Evolutionary conservation across 1,140 invertebrate genomes (phyloP), one percentile per base, ranked within the genome.

Genomic region (Drosophila lowei): DNA sequence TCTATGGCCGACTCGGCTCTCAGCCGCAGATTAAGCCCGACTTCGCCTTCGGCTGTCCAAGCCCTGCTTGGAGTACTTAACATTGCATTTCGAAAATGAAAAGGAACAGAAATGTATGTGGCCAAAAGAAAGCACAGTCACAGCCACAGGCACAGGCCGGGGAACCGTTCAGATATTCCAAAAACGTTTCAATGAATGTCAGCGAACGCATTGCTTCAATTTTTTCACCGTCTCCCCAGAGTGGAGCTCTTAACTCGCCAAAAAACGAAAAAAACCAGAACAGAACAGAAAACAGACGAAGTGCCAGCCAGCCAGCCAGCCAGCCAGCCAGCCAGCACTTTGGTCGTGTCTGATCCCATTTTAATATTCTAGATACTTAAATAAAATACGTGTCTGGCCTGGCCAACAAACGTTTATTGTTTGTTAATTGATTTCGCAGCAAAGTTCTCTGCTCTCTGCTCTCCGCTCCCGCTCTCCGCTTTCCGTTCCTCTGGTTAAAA

Each of bases 281-380:
- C 23, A 23, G 23, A 11, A 38, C 34, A 5, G 9, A 34, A 34
- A 34, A 34, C 9, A 34, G 30, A 34, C 30, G 9, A 34, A 34
- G 34, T 18, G 18, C 18, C 18, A 34, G 30, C 9, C 30, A 34
- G 30, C 30, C 30, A 38, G 11, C 3, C 34, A 38, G 30, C 1
- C 9, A 34, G 30, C 3, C 30, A 34, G 30, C 9, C 3, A 13
- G 34, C 11, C 9, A 38, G 34, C 34, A 38, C 34, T 59, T 75
- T 48, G 59, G 77, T 89, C 79, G 80, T 81, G 83, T 88, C 83
- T 90, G 88, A 90, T 90, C 88, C 88, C 88, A 90, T 90, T 90
- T 90, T 90, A 90, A 90, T 90, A 90, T 90, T 90, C 88, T 90
- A 90, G 88, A 90, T 90, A 90, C 88, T 90, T 88, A 80, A 90